Base-by-base conservation (phyloP, 2,797 vertebrate genomes). In the Hydrocynus forskahlii region DNA sequence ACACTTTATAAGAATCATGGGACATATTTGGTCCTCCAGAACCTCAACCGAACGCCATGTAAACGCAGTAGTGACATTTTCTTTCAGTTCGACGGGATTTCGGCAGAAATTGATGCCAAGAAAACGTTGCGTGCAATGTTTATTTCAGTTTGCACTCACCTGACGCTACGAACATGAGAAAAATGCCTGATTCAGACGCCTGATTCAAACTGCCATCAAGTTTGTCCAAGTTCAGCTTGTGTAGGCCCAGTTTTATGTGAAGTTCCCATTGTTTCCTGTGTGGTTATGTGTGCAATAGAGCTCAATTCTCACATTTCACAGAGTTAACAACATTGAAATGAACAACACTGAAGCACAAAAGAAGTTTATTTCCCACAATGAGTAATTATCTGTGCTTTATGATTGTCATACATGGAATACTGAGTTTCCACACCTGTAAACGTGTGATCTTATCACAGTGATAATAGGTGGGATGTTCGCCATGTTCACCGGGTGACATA, bases 401-500 rank as follows among this genome's bases (percentile, higher is more conserved):
- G 50, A 35, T 10, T 72, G 48, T 2, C 48, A 52, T n/a, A 54
- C 29, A 17, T 0, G 9, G 48, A 54, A 35, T 54, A 29, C 29
- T 54, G 23, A 54, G 69, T 0, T 10, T 14, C 35, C 43, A 66
- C 75, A 38, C 45, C 40, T 25, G 38, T 45, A 66, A 54, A 52
- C 40, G 35, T 40, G 40, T 29, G 40, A 81, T 69, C 35, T 62
- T 14, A 35, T 75, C 13, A 40, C 21, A 54, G 38, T 25, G 17
- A 43, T 81, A 35, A 66, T 14, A 55, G 55, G 40, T 29, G 23
- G 5, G 10, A 35, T n/a, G n/a, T n/a, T 43, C 2, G 64, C 4
- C 23, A 55, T 78, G 60, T 81, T 78, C 48, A 19, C 55, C 43
- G 35, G 17, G 6, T 19, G 8, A 67, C 45, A 57, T 55, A 64